These are phyloP conservation scores for Riparia riparia DNA, from an alignment of 2,113 vertebrate genomes.

Conservation along the genomic window DNA sequence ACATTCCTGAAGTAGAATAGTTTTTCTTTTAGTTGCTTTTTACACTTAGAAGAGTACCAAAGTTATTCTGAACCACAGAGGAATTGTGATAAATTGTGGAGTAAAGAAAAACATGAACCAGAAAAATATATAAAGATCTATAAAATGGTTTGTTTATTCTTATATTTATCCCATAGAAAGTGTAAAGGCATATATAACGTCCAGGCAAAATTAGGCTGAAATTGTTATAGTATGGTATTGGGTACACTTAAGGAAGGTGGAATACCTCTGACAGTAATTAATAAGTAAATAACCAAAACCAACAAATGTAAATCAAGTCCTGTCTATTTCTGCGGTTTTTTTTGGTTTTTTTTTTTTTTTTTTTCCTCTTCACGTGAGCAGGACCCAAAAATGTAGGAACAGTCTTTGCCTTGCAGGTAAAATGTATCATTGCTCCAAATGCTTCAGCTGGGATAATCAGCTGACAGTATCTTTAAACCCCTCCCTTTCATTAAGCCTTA, in stretches of 20 bases:
- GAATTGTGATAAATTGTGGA: background rate
- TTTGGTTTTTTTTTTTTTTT: background rate
- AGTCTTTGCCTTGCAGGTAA: background rate
- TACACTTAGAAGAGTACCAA: background rate
- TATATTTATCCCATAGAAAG: background rate
- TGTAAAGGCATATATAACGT: background rate
- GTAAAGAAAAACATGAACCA: fast-evolving
- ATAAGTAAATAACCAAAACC: background rate
- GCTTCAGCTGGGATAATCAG: background rate
- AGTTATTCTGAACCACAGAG: background rate
- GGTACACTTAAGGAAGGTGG: background rate
- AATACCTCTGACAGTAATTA: background rate
- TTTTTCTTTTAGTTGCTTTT: background rate
- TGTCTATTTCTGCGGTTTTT: fast-evolving
- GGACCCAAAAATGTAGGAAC: background rate
- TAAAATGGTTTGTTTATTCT: background rate
- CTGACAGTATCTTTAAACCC: background rate
- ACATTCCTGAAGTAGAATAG: background rate
- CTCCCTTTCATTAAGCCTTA: background rate
- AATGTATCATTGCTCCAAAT: background rate
- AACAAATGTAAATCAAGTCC: background rate
- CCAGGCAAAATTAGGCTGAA: background rate
- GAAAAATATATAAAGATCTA: background rate
- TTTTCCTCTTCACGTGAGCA: fast-evolving
- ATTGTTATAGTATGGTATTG: background rate